Evolutionary conservation across 2,888 invertebrate genomes (phyloP).

Genomic region (Torymus tubicola): DNA sequence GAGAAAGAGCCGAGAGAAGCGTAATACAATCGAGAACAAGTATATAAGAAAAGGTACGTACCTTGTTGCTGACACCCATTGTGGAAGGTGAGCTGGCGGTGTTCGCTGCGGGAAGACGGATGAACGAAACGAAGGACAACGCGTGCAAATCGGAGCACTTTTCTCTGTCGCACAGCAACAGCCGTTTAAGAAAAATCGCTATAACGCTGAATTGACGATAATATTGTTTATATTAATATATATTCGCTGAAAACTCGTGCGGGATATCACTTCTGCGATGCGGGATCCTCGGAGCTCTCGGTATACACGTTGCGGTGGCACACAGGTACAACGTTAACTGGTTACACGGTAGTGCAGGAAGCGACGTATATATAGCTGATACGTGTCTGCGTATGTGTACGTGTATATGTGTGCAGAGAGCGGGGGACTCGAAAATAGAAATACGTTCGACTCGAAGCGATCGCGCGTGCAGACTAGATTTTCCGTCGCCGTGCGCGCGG

Average conservation of each 20-base stretch:
- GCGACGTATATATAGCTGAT: too few relatives aligned
- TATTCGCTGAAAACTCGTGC: too few relatives aligned
- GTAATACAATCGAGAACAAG: neutral
- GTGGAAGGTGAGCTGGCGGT: slow-evolving; percentile 4
- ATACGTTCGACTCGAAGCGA: slow-evolving; percentile 22
- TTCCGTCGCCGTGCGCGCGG: slow-evolving; percentile 14
- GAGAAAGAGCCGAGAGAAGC: neutral
- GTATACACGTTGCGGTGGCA: neutral
- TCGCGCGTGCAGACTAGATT: slow-evolving; percentile 45
- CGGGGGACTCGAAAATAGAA: neutral
- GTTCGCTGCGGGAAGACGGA: slow-evolving; percentile 2
- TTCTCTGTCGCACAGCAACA: too few relatives aligned
- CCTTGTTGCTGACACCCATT: slow-evolving; percentile 67
- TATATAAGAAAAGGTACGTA: slow-evolving; percentile 56
- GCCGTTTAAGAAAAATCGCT: too few relatives aligned
- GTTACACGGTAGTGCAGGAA: neutral
- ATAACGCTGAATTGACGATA: too few relatives aligned
- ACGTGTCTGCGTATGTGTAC: neutral
- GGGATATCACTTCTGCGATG: too few relatives aligned
- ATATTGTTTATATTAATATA: too few relatives aligned
- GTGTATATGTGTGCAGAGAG: neutral
- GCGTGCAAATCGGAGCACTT: slow-evolving; percentile 13
- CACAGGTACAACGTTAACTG: neutral
- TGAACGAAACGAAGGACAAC: neutral
- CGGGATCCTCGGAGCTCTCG: too few relatives aligned